Percentiles rank a stretch among this genome's conserved stretches.
These are phyloP conservation scores for Octodonta nipae DNA, from an alignment of 2,888 invertebrate species.

Conservation along the genomic window DNA sequence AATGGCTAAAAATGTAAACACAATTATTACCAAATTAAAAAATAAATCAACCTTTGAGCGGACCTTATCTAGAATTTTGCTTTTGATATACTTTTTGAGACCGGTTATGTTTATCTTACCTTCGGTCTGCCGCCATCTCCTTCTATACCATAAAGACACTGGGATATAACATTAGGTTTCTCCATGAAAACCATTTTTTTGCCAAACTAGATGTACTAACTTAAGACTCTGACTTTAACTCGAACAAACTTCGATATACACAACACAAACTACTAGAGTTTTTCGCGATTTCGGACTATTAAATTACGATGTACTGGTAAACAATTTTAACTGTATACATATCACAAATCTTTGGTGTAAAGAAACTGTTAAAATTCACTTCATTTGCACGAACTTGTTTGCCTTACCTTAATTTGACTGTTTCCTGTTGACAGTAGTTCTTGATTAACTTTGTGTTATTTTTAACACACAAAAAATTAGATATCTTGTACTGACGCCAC, in stretches of 20 bases:
- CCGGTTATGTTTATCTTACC: slow-evolving; percentile 35
- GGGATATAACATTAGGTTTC: slow-evolving; percentile 31
- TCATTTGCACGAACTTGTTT: background rate
- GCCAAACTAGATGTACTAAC: slow-evolving; percentile 17
- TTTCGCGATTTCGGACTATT: slow-evolving; percentile 25
- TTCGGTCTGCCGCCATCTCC: slow-evolving; percentile 31
- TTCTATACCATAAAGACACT: slow-evolving; percentile 35
- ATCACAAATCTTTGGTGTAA: slow-evolving; percentile 2
- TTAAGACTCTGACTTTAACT: slow-evolving; percentile 23
- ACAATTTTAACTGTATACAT: slow-evolving; percentile 1
- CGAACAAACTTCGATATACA: slow-evolving; percentile 27
- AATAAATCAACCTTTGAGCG: background rate
- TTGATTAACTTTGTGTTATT: background rate
- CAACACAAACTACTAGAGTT: slow-evolving; percentile 37
- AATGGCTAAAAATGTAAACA: slow-evolving; percentile 16
- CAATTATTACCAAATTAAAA: slow-evolving; percentile 5
- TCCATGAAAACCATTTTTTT: slow-evolving; percentile 26
- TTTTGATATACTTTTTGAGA: slow-evolving; percentile 24
- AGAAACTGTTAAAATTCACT: background rate
- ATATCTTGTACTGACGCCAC: background rate
- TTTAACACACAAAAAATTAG: background rate
- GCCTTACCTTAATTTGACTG: background rate
- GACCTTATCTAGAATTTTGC: slow-evolving; percentile 18
- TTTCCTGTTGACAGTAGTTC: too few relatives aligned
- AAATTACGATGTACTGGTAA: background rate